phyloP scores from a whole-genome alignment of 2,113 vertebrate species.

The Leptodactylus fuscus region DNA sequence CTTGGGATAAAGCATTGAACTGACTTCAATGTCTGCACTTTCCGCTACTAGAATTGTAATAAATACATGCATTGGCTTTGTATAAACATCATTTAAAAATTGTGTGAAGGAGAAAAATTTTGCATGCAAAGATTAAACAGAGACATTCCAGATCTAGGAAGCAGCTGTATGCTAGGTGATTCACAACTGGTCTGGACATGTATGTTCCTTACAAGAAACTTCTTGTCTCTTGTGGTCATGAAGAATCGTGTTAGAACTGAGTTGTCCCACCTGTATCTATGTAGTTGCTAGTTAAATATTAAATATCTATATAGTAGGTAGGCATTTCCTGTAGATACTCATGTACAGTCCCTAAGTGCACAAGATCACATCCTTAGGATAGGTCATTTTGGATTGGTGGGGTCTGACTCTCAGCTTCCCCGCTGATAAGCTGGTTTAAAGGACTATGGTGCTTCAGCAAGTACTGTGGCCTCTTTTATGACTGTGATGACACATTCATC shows the following conservation, averaged over 20 bases:
- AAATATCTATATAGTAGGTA: no score
- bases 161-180: not conserved
- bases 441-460: no score
- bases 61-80: not conserved
- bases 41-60: not conserved
- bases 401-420: no score
- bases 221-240: not conserved
- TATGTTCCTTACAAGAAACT: not conserved
- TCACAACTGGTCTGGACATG: not conserved
- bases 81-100: slow-evolving; percentile 4
- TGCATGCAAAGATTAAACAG: slow-evolving; percentile 11
- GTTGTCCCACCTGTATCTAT: not conserved
- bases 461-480: no score
- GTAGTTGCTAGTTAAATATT: not conserved
- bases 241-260: not conserved
- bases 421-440: no score
- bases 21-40: not conserved
- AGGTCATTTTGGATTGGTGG: no score
- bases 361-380: no score
- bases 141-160: slow-evolving; percentile 19
- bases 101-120: not conserved
- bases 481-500: no score
- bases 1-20: not conserved
- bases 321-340: no score
- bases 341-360: no score